These are phyloP conservation scores for Lycaena phlaeas DNA, from an alignment of 2,888 invertebrate species.

Conservation along the genomic window DNA sequence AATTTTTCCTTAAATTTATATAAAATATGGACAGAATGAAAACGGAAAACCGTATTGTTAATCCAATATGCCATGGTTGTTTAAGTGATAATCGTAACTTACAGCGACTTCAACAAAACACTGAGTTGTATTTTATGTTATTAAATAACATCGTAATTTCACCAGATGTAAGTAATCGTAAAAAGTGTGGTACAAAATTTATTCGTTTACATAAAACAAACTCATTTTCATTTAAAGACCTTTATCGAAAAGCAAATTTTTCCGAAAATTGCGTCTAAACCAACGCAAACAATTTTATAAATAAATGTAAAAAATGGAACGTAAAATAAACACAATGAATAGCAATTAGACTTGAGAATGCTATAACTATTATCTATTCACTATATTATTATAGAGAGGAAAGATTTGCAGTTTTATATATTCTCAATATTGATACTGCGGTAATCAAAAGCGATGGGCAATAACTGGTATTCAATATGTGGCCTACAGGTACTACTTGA, in stretches of 20 bases:
- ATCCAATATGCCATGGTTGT: conserved; percentile 15
- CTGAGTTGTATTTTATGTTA: conserved; percentile 11
- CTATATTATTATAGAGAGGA: no score
- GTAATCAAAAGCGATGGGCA: no score
- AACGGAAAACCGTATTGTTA: not conserved
- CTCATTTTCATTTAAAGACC: no score
- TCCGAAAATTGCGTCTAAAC: no score
- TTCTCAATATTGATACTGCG: no score
- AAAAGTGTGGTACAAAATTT: not conserved
- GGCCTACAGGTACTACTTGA: no score
- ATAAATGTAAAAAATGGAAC: not conserved
- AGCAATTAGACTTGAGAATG: no score
- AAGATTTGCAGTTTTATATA: no score
- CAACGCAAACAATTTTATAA: not conserved
- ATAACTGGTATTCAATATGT: no score
- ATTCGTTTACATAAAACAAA: not conserved
- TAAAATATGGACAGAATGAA: not conserved
- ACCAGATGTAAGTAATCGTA: conserved; percentile 8
- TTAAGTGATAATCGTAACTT: conserved; percentile 16
- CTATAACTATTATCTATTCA: no score
- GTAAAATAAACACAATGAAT: no score
- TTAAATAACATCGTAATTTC: conserved; percentile 7
- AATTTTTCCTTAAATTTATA: no score
- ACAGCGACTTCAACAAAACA: conserved; percentile 1
- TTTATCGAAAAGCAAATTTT: not conserved